A percentile compares a stretch with the other conserved stretches of the same genome.
These are phyloP conservation scores for Protaetia brevitarsis DNA, from an alignment of 1,140 invertebrate genomes.

Conservation along the genomic window DNA sequence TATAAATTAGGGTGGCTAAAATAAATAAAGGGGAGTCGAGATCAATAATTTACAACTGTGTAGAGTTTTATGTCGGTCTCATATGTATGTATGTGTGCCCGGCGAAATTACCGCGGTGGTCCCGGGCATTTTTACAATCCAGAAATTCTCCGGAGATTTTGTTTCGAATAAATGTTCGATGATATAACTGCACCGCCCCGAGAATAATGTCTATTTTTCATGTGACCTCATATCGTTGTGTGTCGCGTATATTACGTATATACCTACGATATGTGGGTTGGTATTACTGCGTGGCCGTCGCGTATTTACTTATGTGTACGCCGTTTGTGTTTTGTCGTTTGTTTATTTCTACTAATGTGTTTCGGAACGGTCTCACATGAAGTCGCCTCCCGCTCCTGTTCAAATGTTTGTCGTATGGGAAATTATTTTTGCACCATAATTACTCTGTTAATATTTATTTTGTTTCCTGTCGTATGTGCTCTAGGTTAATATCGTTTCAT, in stretches of 20 bases:
- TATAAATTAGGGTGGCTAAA: slow-evolving; percentile 47
- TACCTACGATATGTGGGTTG: background rate
- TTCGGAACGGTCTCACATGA: background rate
- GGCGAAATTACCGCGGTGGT: too few species aligned
- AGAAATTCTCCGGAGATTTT: slow-evolving; percentile 42
- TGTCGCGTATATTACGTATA: background rate
- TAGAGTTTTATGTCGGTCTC: slow-evolving; percentile 42
- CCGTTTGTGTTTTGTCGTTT: background rate
- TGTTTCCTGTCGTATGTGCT: too few species aligned
- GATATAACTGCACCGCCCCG: slow-evolving; percentile 37
- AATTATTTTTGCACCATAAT: background rate
- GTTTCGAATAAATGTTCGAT: slow-evolving; percentile 44
- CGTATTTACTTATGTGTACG: background rate
- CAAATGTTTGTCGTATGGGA: background rate
- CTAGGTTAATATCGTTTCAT: too few species aligned
- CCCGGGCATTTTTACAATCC: slow-evolving; percentile 42
- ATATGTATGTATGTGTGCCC: slow-evolving; percentile 39
- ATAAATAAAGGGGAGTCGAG: slow-evolving; percentile 45
- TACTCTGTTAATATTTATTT: background rate
- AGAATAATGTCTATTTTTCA: slow-evolving; percentile 25
- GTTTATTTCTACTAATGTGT: slow-evolving; percentile 11
- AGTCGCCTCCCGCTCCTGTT: background rate
- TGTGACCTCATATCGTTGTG: slow-evolving; percentile 25
- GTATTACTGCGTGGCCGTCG: too few species aligned
- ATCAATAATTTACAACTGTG: slow-evolving; percentile 46